These are phyloP conservation scores for Melangyna quadrimaculata DNA, from an alignment of 2,888 invertebrate genomes.

Conservation along the genomic window DNA sequence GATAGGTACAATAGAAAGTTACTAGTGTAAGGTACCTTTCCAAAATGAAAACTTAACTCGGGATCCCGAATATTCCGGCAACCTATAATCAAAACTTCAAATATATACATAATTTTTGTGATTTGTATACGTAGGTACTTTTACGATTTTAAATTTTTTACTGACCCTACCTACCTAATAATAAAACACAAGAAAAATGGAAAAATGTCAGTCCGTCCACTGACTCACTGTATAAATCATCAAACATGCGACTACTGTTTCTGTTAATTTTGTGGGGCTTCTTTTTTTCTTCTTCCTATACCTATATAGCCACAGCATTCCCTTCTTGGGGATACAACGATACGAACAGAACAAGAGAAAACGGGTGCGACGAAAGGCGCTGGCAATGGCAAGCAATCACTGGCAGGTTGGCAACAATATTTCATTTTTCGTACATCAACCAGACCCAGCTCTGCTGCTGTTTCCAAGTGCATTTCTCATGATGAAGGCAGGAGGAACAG, in stretches of 20 bases:
- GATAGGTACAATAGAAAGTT: too few relatives aligned
- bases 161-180: too few relatives aligned
- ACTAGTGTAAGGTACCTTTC: too few relatives aligned
- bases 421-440: constrained; percentile 55
- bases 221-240: constrained; percentile 47
- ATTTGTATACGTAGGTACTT: too few relatives aligned
- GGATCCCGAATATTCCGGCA: too few relatives aligned
- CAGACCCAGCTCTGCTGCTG: constrained; percentile 35
- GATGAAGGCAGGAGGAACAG: constrained; percentile 2
- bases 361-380: constrained; percentile 13
- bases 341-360: constrained; percentile 4
- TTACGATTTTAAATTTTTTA: too few relatives aligned
- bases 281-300: constrained; percentile 22
- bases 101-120: too few relatives aligned
- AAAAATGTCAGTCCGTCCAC: not conserved
- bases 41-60: too few relatives aligned
- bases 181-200: too few relatives aligned
- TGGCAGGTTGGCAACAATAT: constrained; percentile 68
- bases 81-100: too few relatives aligned
- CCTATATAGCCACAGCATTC: not conserved
- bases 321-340: constrained; percentile 1
- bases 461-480: constrained; percentile 64
- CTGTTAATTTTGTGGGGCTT: constrained; percentile 56
- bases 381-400: constrained; percentile 13
- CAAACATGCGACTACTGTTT: constrained; percentile 54